These are phyloP conservation scores for Centropristis striata DNA, from an alignment of 2,113 vertebrate species.

Conservation along the genomic window DNA sequence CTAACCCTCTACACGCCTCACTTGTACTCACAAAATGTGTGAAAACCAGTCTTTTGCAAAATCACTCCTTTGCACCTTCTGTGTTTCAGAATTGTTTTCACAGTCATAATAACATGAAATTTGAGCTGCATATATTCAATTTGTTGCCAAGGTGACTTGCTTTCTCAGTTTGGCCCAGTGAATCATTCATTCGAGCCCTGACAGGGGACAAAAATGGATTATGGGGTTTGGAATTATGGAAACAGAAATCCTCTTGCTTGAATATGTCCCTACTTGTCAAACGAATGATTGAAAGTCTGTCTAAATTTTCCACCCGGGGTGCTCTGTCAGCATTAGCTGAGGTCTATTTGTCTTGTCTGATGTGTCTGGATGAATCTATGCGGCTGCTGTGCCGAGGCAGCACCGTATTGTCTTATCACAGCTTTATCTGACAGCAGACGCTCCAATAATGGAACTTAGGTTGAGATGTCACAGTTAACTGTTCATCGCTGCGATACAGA, in stretches of 20 bases:
- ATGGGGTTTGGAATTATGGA: constrained; percentile 74
- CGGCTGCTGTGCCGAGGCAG: constrained; percentile 53
- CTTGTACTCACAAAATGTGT: neutral
- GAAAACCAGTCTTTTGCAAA: neutral
- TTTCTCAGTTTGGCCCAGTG: constrained; percentile 45
- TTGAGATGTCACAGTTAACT: constrained; percentile 67
- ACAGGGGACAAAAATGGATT: constrained; percentile 71
- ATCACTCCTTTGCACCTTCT: neutral
- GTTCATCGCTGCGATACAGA: constrained; percentile 48
- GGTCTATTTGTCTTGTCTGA: constrained; percentile 83
- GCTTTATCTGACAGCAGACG: constrained; percentile 70
- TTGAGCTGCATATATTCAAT: constrained; percentile 50
- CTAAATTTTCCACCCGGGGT: constrained; percentile 67
- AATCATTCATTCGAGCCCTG: constrained; percentile 57
- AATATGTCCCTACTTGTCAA: constrained; percentile 71
- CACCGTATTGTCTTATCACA: constrained; percentile 73
- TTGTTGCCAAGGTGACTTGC: constrained; percentile 62
- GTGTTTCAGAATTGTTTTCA: constrained; percentile 26
- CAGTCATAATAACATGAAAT: constrained; percentile 33
- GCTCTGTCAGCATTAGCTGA: constrained; percentile 76
- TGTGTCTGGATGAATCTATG: constrained; percentile 68
- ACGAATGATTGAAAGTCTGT: constrained; percentile 77
- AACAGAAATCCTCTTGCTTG: constrained; percentile 74
- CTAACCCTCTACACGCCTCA: neutral
- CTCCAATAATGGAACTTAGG: constrained; percentile 72